A percentile compares a stretch with the other conserved stretches of the same genome.
Conservation (phyloP, 2,797 vertebrate genomes). For the Parambassis ranga region DNA sequence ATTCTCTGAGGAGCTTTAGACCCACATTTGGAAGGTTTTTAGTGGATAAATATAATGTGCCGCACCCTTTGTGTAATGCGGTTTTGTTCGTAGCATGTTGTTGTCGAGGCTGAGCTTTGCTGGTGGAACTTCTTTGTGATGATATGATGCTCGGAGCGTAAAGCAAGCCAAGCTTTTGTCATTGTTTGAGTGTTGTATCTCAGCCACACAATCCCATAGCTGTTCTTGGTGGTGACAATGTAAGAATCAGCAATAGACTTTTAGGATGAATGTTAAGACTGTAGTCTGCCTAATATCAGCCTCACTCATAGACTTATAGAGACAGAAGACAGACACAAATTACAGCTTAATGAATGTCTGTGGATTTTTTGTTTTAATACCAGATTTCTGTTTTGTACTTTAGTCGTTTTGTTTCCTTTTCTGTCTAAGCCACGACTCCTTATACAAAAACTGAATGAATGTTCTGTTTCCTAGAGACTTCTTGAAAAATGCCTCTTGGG, state of each 20-base stretch:
- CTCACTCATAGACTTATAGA: slow-evolving; percentile 16
- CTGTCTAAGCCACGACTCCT: not conserved
- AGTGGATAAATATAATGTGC: slow-evolving; percentile 44
- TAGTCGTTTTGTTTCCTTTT: not conserved
- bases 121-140: slow-evolving; percentile 42
- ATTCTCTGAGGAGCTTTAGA: slow-evolving; percentile 23
- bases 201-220: slow-evolving; percentile 43
- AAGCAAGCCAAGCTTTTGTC: slow-evolving; percentile 48
- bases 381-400: not conserved
- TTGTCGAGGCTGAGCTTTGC: slow-evolving; percentile 46
- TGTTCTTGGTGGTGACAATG: slow-evolving; percentile 48
- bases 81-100: slow-evolving; percentile 30
- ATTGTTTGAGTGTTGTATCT: slow-evolving; percentile 59
- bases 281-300: slow-evolving; percentile 27
- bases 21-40: slow-evolving; percentile 43
- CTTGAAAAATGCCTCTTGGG: not conserved
- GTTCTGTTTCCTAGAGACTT: not conserved
- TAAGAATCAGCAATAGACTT: slow-evolving; percentile 46
- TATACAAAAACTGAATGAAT: slow-evolving; percentile 12
- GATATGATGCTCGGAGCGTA: slow-evolving; percentile 38
- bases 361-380: not conserved
- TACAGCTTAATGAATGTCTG: slow-evolving; percentile 29
- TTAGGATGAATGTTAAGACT: slow-evolving; percentile 42
- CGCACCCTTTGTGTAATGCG: slow-evolving; percentile 31
- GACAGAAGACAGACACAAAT: slow-evolving; percentile 20